Base-by-base conservation (phyloP, 2,888 invertebrate genomes). In the Ormyrus thymus region DNA sequence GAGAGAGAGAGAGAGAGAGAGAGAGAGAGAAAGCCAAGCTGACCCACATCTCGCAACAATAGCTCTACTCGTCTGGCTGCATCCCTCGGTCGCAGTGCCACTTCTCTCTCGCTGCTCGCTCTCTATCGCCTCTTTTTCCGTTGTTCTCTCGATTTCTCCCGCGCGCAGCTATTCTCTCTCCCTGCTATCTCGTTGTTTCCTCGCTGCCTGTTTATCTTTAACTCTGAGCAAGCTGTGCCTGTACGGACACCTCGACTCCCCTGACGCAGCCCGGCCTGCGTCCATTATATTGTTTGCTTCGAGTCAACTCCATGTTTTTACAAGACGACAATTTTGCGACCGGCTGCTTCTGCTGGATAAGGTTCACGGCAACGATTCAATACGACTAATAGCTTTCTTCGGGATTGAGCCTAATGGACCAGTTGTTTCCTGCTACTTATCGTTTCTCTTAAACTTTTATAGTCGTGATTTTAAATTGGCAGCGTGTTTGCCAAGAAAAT, bases 41-140 rank as follows among this genome's bases (percentile, higher is more conserved):
- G 83, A 83, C 83, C 83, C 81, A 84, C 81, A 83, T 84, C 80
- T 79, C 78, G 74, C 79, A 80, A 84, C 83, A 83, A 84, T 82
- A 78, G 81, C 81, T 81, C 68, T 62, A 56, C 80, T 82, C 81
- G 76, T 83, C 78, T 79, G 75, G 78, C 79, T 81, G 72, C 81
- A 82, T 83, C 81, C 82, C 78, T 77, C 71, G 72, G 45, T 55
- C 13, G 45, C 29, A 29, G 29, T 15, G 61, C 45, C 43, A 10
- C 15, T 64, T 48, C 55, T 48, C 70, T 55, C 48, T 48, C 65
- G 11, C 66, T 10, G 4, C 66, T 51, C 46, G 1, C 45, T 66
- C 51, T 50, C 51, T 70, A 48, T 58, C 59, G 29, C 61, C 69
- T 56, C 56, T 69, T 77, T 80, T 80, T 75, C 45, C 59, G 13